Evolutionary conservation across 2,797 vertebrate genomes (phyloP).

Genomic region (Mycteria americana): DNA sequence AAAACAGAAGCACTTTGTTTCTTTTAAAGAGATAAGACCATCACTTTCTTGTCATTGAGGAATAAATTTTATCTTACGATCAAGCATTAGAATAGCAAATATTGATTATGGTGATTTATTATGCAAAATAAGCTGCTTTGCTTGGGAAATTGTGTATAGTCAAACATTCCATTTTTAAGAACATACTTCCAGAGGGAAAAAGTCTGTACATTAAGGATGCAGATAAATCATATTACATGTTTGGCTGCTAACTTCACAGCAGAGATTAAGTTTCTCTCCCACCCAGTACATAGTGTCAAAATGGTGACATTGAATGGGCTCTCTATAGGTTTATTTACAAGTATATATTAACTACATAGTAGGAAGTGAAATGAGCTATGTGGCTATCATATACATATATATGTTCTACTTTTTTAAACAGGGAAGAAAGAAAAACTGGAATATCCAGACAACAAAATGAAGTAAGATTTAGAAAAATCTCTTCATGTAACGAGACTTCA

Average conservation of each 20-base stretch:
- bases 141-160: not conserved
- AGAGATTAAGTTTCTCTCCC: not conserved
- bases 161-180: not conserved
- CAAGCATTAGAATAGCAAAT: not conserved
- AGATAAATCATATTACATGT: not conserved
- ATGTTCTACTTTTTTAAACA: not conserved
- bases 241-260: not conserved
- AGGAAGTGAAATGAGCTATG: not conserved
- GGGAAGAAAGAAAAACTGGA: not conserved
- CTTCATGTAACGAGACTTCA: not conserved
- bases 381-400: not conserved
- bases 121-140: not conserved
- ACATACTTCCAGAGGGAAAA: accelerated
- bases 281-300: not conserved
- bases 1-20: not conserved
- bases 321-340: not conserved
- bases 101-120: not conserved
- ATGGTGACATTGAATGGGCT: not conserved
- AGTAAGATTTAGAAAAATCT: not conserved
- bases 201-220: not conserved
- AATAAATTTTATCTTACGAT: not conserved
- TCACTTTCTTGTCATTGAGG: not conserved
- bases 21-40: not conserved
- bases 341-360: not conserved
- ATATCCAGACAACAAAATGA: not conserved